phyloP scores from a whole-genome alignment of 2,797 vertebrate species.

The Morus bassanus region DNA sequence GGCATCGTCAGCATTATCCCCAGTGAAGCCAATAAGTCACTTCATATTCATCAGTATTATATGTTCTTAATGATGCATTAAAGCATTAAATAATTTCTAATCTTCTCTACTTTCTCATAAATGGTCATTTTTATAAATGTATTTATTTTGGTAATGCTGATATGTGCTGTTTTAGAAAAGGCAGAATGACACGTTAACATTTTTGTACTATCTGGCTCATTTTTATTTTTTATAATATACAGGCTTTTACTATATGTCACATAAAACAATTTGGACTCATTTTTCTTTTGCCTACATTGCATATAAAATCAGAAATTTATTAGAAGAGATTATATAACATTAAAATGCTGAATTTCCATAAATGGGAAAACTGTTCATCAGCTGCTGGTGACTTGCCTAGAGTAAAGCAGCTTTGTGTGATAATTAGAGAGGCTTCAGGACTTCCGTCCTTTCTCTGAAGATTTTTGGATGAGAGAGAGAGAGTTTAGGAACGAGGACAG shows the following conservation, averaged over 20 bases:
- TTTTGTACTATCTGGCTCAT: background rate
- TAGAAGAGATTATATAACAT: background rate
- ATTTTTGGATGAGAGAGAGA: background rate
- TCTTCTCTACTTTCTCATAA: slow-evolving; percentile 53
- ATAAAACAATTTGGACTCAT: background rate
- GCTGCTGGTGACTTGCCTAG: background rate
- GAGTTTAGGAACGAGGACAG: background rate
- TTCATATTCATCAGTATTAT: slow-evolving; percentile 54
- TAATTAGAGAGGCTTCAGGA: background rate
- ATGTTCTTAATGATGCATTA: slow-evolving; percentile 64
- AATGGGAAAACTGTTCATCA: background rate
- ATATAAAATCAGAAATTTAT: background rate
- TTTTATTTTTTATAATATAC: background rate
- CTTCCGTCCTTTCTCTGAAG: background rate
- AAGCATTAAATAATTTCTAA: slow-evolving; percentile 5
- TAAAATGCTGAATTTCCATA: background rate
- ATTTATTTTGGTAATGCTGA: slow-evolving; percentile 35
- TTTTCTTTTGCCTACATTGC: background rate
- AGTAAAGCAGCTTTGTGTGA: background rate
- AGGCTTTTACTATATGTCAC: background rate
- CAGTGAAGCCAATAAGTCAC: slow-evolving; percentile 34
- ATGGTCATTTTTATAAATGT: slow-evolving; percentile 22
- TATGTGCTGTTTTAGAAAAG: slow-evolving; percentile 29
- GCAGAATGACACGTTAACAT: background rate
- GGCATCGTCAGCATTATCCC: slow-evolving; percentile 44